These are phyloP conservation scores for Gallinago jamesoni DNA, from an alignment of 2,113 vertebrate genomes.

Conservation along the genomic window DNA sequence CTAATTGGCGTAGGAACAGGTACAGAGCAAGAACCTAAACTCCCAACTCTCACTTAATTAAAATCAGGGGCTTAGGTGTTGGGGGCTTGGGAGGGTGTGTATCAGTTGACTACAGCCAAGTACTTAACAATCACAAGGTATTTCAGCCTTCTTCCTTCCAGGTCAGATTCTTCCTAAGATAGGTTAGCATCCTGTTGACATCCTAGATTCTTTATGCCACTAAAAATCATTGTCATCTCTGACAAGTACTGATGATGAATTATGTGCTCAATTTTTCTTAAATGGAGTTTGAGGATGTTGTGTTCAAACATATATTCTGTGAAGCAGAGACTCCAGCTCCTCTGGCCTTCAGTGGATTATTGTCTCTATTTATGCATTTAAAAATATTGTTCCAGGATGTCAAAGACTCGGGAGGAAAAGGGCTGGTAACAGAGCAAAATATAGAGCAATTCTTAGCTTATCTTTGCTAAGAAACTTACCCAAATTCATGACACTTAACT, in stretches of 20 bases:
- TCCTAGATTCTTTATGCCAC: not conserved
- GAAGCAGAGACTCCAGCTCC: not conserved
- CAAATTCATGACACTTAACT: not conserved
- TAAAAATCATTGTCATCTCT: not conserved
- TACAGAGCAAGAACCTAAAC: not conserved
- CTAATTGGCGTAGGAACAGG: not conserved
- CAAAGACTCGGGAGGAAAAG: not conserved
- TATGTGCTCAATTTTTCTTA: rapidly evolving
- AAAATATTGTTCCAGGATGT: not conserved
- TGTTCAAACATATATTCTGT: not conserved
- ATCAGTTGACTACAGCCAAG: not conserved
- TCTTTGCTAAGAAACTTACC: not conserved
- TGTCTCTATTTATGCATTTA: not conserved
- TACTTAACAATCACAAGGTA: not conserved
- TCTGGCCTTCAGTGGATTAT: not conserved
- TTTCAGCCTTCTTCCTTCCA: not conserved
- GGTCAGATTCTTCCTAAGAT: not conserved
- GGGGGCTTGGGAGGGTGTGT: not conserved
- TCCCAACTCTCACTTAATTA: not conserved
- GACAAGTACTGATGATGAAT: not conserved
- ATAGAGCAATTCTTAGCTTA: rapidly evolving
- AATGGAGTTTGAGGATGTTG: not conserved
- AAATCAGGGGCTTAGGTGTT: not conserved
- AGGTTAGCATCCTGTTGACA: not conserved
- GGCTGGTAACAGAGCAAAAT: not conserved